phyloP scores from a whole-genome alignment of 2,113 vertebrate species.

The Heterochromis multidens region DNA sequence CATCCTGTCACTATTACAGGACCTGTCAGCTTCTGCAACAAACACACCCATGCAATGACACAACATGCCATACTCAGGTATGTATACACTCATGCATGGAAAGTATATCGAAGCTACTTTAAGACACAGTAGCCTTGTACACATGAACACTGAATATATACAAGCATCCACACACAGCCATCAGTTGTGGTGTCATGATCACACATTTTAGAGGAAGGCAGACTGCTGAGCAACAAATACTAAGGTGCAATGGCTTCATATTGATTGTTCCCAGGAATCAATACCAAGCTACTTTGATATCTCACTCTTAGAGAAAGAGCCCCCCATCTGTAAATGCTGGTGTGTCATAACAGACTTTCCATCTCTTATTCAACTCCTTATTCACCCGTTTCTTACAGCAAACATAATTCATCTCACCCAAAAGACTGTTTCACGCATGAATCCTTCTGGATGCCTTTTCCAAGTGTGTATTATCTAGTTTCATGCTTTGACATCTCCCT shows the following conservation, averaged over 20 bases:
- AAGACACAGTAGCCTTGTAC: neutral
- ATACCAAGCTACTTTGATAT: slow-evolving; percentile 72
- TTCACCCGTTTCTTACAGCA: slow-evolving; percentile 12
- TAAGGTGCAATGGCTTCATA: slow-evolving; percentile 64
- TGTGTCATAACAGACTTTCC: slow-evolving; percentile 40
- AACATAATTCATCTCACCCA: slow-evolving; percentile 35
- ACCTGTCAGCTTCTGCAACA: slow-evolving; percentile 65
- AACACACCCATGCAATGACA: slow-evolving; percentile 2
- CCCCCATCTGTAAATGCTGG: slow-evolving; percentile 35
- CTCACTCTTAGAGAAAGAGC: slow-evolving; percentile 54
- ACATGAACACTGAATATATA: neutral
- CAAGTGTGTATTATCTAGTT: slow-evolving; percentile 33
- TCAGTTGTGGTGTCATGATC: slow-evolving; percentile 32
- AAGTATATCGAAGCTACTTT: neutral
- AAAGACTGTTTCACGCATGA: slow-evolving; percentile 45
- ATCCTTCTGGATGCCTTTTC: slow-evolving; percentile 35
- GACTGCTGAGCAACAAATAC: slow-evolving; percentile 65
- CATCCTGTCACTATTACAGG: slow-evolving; percentile 60
- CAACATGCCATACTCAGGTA: neutral
- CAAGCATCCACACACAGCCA: neutral
- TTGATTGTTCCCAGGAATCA: slow-evolving; percentile 63
- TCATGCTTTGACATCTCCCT: slow-evolving; percentile 42
- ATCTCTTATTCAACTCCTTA: slow-evolving; percentile 31
- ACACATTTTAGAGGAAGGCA: slow-evolving; percentile 54
- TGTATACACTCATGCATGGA: neutral